phyloP scores from a whole-genome alignment of 1,140 invertebrate species.

The Macrotrachela quadricornifera region DNA sequence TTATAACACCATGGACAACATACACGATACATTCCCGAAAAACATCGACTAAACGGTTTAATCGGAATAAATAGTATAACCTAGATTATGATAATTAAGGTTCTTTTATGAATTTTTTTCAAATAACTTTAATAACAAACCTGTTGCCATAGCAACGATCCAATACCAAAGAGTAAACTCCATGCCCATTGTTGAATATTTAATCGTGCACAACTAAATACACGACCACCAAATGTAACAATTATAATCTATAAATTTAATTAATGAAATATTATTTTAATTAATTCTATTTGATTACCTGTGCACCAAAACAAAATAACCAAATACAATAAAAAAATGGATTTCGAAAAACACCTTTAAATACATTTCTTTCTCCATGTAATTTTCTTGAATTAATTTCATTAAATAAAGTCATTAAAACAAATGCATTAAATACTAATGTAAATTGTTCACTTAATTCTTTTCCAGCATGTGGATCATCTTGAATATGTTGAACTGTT shows the following conservation, averaged over 20 bases:
- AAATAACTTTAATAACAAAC: conserved; percentile 40
- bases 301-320: conserved; percentile 69
- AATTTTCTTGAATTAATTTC: conserved; percentile 99
- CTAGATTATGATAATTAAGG: too few species aligned
- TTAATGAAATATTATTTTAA: not conserved
- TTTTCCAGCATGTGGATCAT: conserved; percentile 29
- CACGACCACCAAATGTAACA: conserved; percentile 83
- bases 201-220: conserved; percentile 73
- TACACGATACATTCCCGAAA: too few species aligned
- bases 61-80: too few species aligned
- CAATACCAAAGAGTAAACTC: conserved; percentile 90
- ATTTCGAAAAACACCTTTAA: conserved; percentile 69
- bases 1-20: too few species aligned
- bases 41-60: too few species aligned
- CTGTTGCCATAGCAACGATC: conserved; percentile 88
- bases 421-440: conserved; percentile 97
- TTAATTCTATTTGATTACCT: conserved; percentile 40
- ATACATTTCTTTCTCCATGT: conserved; percentile 92
- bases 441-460: conserved; percentile 88
- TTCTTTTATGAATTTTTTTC: too few species aligned
- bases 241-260: conserved; percentile 55
- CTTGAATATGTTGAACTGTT: conserved; percentile 2
- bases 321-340: conserved; percentile 95
- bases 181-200: conserved; percentile 89
- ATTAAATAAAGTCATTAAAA: conserved; percentile 99